Evolutionary conservation across 1,140 invertebrate genomes (phyloP), one percentile per base, ranked within the genome.

Genomic region (Drosophila tani): DNA sequence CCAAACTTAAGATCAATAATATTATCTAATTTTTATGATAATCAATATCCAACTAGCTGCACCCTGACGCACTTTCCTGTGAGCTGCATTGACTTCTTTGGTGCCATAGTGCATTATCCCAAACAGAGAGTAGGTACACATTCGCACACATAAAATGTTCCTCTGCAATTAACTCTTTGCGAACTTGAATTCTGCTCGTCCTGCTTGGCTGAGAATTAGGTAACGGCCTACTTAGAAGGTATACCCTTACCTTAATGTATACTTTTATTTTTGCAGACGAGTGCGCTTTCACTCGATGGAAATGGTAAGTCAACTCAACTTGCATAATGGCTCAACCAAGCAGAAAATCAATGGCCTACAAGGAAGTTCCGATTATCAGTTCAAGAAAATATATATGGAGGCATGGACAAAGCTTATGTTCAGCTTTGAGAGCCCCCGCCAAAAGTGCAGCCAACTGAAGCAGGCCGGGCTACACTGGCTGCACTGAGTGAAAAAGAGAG

Each of bases 351-450:
- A 40, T 38, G 43, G 59, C 70, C 47, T 55, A 82, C 66, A 66
- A 83, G 81, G 76, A 82, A 84, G 66, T 84, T 71, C 45, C 58
- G 50, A 58, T 55, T 62, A 38, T 58, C 43, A 47, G 21, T 27
- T 17, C 19, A 24, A 73, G 43, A 71, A 71, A 59, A 50, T 67
- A 68, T 47, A 29, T 53, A 15, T 53, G 24, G 19, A 68, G 38
- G 8, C 29, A 66, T 55, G 29, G 56, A 47, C 43, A 57, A 17
- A 29, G 19, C 40, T 65, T 45, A 32, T 65, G 63, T 17, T 58
- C 15, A 15, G 27, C 63, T 35, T 12, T 19, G 62, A 51, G 62
- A 45, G 38, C 62, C 40, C 62, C 62, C 62, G 51, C 47, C 32
- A 17, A 56, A 17, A 38, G 43, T 74, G 58, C 69, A 63, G 43